Base-by-base conservation (phyloP, 2,113 vertebrate genomes). In the Labeo catla region DNA sequence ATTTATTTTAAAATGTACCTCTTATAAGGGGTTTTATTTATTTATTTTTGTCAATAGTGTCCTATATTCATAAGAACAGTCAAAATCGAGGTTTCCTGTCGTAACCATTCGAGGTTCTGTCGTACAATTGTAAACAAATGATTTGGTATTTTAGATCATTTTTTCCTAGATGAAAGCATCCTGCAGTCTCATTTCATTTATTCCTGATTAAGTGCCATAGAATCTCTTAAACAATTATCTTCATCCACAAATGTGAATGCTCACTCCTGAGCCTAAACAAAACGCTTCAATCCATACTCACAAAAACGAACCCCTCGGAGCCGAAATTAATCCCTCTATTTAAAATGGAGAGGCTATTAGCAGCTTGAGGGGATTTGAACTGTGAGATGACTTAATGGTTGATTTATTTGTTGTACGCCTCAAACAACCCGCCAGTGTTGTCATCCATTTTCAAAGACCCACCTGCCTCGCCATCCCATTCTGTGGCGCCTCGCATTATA, bases 301-400 rank as follows among this genome's bases (percentile, higher is more conserved):
- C 81, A 49, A 63, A 21, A 84, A 84, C 9, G 39, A 39, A 57
- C 23, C 54, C 59, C 70, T 34, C 45, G 1, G 45, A n/a, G 68
- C 16, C 28, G 0, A 66, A 81, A 83, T 68, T 4, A 59, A 83
- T 74, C 76, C 76, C 50, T 6, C 36, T 52, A n/a, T n/a, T 81
- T 72, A 28, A 52, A 74, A 81, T 23, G 4, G 13, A 59, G 50
- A 19, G 50, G 70, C 84, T 87, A 82, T 87, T 77, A 87, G 43
- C 59, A 19, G 16, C 39, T 63, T 80, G 36, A 39, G 59, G 65
- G 85, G 82, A 70, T 89, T 85, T 85, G 65, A 61, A 47, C 50
- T 83, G 76, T 83, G 59, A 34, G 83, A 49, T 43, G 63, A 85
- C 73, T 52, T 86, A 86, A 80, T 76, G 72, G 76, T 59, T 66